phyloP scores from a whole-genome alignment of 2,888 invertebrate species.

The Siphlonurus alternatus region DNA sequence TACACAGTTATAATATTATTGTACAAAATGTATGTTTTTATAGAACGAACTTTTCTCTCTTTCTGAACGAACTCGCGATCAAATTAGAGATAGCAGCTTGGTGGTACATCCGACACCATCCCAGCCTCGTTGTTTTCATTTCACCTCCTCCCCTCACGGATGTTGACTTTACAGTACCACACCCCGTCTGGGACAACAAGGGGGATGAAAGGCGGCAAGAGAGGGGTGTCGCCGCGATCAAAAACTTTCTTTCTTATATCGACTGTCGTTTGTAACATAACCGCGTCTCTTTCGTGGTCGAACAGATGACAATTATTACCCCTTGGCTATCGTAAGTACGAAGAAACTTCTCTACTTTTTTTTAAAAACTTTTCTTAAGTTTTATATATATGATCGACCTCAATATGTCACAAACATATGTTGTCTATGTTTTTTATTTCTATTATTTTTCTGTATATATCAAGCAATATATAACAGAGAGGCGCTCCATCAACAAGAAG shows the following conservation, averaged over 20 bases:
- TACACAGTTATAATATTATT: no score
- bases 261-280: no score
- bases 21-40: no score
- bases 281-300: no score
- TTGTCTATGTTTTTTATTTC: neutral
- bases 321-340: neutral
- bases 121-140: neutral
- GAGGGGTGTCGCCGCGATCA: neutral
- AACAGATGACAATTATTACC: neutral
- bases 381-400: neutral
- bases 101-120: no score
- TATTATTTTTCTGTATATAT: no score
- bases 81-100: no score
- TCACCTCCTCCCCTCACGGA: neutral
- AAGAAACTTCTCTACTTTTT: neutral
- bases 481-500: no score
- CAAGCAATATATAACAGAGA: no score
- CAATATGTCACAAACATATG: neutral
- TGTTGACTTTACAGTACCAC: neutral
- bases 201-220: neutral
- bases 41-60: no score
- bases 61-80: no score
- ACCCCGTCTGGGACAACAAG: neutral
- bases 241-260: neutral
- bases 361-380: neutral